These are phyloP conservation scores for Glaucomys volans DNA, from an alignment of 2,113 vertebrate genomes.

Conservation along the genomic window DNA sequence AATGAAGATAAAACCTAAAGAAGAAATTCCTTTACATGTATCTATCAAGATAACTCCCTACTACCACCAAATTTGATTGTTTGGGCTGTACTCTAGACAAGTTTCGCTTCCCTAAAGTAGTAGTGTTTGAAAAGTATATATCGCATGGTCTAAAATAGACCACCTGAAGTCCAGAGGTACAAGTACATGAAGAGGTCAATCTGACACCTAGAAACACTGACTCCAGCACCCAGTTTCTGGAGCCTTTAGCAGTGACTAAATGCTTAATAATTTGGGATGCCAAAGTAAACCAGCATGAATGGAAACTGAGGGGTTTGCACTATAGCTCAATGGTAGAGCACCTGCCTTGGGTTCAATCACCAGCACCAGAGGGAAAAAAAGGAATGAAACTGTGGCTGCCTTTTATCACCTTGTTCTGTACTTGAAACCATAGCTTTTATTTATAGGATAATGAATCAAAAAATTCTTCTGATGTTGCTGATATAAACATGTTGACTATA, in stretches of 20 bases:
- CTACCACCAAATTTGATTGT: background rate
- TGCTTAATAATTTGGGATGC: background rate
- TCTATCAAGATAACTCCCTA: background rate
- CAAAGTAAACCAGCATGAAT: background rate
- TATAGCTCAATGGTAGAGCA: no score
- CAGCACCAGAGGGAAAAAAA: no score
- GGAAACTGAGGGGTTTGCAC: no score
- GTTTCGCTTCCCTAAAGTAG: background rate
- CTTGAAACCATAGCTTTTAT: background rate
- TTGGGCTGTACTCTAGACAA: background rate
- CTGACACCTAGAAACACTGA: background rate
- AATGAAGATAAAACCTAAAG: background rate
- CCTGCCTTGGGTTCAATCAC: no score
- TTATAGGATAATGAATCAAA: background rate
- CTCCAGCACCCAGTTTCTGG: background rate
- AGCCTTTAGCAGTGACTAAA: background rate
- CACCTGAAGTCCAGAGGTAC: background rate
- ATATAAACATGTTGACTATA: background rate
- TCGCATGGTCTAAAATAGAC: background rate
- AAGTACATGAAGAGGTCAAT: background rate
- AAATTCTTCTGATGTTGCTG: background rate
- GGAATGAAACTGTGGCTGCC: background rate
- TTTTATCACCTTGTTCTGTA: background rate
- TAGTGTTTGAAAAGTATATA: background rate
- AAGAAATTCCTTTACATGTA: constrained; percentile 5